Evolutionary conservation across 2,888 invertebrate genomes (phyloP), one percentile per base, ranked within the genome.

Genomic region (Polydrusus tereticollis): DNA sequence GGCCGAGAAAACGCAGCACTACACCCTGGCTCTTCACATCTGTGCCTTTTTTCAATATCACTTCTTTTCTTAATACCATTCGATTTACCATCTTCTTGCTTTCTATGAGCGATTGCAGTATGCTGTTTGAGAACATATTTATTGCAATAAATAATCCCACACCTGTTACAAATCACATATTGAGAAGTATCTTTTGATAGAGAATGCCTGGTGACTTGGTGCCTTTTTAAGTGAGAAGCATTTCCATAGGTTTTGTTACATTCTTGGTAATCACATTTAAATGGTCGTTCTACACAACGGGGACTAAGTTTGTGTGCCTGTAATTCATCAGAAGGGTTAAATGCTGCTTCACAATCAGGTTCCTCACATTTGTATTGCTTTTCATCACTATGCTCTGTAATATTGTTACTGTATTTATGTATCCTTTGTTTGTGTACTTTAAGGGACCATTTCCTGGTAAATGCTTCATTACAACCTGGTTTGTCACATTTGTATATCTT

Each of bases 1-100:
- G 63, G 68, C 18, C 64, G 41, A 0, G 41, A 7, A 23, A 72
- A 72, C 10, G 36, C 21, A 21, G 64, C 68, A 3, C 43, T 16
- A 50, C 72, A 72, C 6, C 52, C 68, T 16, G 50, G 45, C 12
- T 59, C 45, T 4, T 21, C 21, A 36, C 70, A 70, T 58, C 59
- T 60, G 20, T 70, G 69, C n/a, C 20, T 8, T 14, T 59, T 59
- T 68, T 59, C 41, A 21, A 38, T n/a, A n/a, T 23, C 20, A 21
- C 10, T 12, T 29, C n/a, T 58, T 36, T 58, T 36, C 16, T 16
- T 60, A 59, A 43, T 14, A 8, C 18, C 6, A 16, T 14, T 14
- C 6, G 14, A 16, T 16, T 3, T 6, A 6, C 3, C 7, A 6
- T 5, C 1, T 36, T 36, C 36, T 7, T 10, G 10, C 6, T 33